Base-by-base conservation (phyloP, 2,797 vertebrate genomes). In the Zonotrichia albicollis region DNA sequence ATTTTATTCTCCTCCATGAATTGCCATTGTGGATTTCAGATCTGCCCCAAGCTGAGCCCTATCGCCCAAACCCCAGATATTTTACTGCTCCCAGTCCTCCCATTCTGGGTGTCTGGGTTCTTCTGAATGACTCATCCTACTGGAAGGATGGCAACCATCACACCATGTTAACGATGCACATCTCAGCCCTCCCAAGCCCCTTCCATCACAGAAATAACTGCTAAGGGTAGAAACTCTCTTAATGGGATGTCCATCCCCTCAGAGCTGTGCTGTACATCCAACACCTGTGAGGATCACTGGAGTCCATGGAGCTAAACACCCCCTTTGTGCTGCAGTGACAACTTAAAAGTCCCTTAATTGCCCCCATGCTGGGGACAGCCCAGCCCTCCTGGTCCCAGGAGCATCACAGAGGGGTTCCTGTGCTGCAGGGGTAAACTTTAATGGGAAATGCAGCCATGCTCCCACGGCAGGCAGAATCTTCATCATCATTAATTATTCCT, bases 401-500 rank as follows among this genome's bases (percentile, higher is more conserved):
- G 15, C 70, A 38, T 38, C 42, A 36, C 1, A 7, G 40, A 25
- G 13, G 15, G 26, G 3, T 29, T 81, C 16, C 57, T 42, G 53
- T 4, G 11, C 86, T 1, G 0, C 30, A 45, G 50, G 45, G 25
- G 14, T 18, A 29, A 40, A 6, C 3, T 89, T 76, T 43, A 73
- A 51, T 21, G 60, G 79, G 74, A 79, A 13, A 71, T 48, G 70
- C 54, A 87, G 67, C 66, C 43, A 67, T 34, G 85, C 21, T 88
- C 67, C 67, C 10, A 13, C 54, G 61, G 92, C 36, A 84, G 50
- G 73, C 55, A 67, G 43, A 54, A 46, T 83, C 93, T 84, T 89
- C 86, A 38, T 68, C 89, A 66, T 20, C 6, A 6, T 84, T 91
- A 75, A 70, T 93, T 96, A 89, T 94, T 93, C 71, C 16, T 75